A percentile compares a stretch with the other conserved stretches of the same genome.
These are phyloP conservation scores for Scaptodrosophila latifasciaeformis DNA, from an alignment of 2,888 invertebrate genomes.

Conservation along the genomic window DNA sequence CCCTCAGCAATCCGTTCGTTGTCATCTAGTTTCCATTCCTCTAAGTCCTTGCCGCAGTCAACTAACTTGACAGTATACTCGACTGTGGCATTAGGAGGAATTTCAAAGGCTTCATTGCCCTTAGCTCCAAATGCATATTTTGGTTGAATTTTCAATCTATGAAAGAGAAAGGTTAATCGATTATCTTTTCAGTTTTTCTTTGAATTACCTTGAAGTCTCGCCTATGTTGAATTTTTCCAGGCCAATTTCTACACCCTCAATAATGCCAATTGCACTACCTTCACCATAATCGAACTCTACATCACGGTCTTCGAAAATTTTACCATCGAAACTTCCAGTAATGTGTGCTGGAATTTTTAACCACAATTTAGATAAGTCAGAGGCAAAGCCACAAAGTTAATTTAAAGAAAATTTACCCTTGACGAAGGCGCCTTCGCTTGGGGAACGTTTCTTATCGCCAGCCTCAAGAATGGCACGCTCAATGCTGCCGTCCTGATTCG, in stretches of 20 bases:
- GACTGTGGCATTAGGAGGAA: constrained; percentile 87
- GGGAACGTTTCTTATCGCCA: constrained; percentile 84
- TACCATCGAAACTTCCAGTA: constrained; percentile 58
- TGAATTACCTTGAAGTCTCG: constrained; percentile 80
- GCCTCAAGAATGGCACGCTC: constrained; percentile 81
- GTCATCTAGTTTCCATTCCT: constrained; percentile 87
- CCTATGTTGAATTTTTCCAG: constrained; percentile 86
- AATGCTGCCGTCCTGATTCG: constrained; percentile 88
- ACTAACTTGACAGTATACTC: constrained; percentile 88
- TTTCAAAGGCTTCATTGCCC: constrained; percentile 82
- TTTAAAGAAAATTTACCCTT: constrained; percentile 83
- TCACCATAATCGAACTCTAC: constrained; percentile 91
- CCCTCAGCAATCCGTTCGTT: constrained; percentile 88
- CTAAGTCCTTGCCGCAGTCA: constrained; percentile 89
- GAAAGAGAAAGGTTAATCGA: background rate
- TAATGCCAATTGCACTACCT: constrained; percentile 83
- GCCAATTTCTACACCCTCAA: constrained; percentile 88
- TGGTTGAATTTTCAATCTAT: constrained; percentile 81
- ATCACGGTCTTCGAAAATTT: constrained; percentile 82
- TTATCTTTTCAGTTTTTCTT: background rate
- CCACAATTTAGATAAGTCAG: background rate
- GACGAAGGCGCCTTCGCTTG: constrained; percentile 88
- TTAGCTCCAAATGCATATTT: constrained; percentile 86
- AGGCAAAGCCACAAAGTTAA: constrained; percentile 15
- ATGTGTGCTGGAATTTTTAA: constrained; percentile 54